Conservation (phyloP, 2,797 vertebrate species). For the Propithecus perrieri region DNA sequence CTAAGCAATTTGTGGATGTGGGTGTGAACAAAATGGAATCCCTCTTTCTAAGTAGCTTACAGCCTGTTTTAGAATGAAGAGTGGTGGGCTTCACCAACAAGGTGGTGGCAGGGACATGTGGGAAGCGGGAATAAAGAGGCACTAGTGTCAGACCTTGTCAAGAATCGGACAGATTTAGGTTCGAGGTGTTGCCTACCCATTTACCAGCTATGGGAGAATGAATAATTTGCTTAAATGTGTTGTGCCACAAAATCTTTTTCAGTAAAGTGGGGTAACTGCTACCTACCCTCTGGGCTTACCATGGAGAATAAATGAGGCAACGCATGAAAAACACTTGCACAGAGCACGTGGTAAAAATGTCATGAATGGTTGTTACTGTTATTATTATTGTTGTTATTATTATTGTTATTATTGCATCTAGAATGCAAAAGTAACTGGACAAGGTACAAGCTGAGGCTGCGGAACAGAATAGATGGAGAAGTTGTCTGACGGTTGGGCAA, state of each 20-base stretch:
- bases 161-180: background rate
- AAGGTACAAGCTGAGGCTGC: background rate
- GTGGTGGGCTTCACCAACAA: background rate
- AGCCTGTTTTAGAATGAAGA: accelerated
- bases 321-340: background rate
- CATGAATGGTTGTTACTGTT: background rate
- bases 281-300: background rate
- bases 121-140: background rate
- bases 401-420: background rate
- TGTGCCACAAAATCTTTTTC: background rate
- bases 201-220: background rate
- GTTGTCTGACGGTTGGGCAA: background rate
- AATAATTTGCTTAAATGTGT: background rate
- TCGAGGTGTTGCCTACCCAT: background rate
- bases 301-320: background rate
- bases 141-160: background rate
- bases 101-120: background rate
- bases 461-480: background rate
- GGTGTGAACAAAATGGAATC: background rate
- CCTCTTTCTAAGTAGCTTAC: background rate
- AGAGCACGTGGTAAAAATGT: background rate
- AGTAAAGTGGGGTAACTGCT: background rate
- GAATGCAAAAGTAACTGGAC: background rate
- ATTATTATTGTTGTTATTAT: background rate
- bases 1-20: background rate